Conservation (phyloP, 2,888 invertebrate genomes). For the Opisthograptis luteolata region DNA sequence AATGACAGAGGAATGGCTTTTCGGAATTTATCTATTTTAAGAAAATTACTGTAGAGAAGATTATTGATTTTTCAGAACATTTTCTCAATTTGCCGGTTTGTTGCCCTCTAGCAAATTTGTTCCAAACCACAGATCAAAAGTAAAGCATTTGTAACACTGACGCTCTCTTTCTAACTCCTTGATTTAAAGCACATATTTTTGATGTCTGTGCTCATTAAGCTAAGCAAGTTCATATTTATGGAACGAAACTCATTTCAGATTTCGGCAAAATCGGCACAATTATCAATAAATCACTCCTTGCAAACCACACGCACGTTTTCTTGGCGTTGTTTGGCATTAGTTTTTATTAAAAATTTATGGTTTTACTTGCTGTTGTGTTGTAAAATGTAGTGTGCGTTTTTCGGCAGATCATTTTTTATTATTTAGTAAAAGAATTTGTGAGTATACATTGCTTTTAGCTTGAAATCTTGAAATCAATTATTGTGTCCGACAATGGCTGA, state of each 20-base stretch:
- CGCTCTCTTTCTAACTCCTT: neutral
- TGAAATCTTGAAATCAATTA: constrained; percentile 23
- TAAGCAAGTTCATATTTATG: neutral
- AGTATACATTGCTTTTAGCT: constrained; percentile 52
- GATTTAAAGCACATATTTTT: neutral
- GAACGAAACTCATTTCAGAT: constrained; percentile 1
- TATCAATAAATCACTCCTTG: neutral
- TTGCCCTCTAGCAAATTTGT: neutral
- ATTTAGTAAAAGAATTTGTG: constrained; percentile 60
- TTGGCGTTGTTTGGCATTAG: constrained; percentile 80
- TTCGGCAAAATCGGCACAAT: too few relatives aligned
- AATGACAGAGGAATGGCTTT: too few relatives aligned
- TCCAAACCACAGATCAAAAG: neutral
- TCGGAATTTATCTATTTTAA: too few relatives aligned
- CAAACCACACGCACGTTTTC: constrained; percentile 70
- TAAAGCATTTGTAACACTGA: neutral
- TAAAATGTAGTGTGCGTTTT: constrained; percentile 71
- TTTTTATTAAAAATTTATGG: constrained; percentile 65
- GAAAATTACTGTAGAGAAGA: too few relatives aligned
- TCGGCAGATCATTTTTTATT: constrained; percentile 58
- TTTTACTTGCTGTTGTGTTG: constrained; percentile 65
- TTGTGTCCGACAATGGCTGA: constrained; percentile 52
- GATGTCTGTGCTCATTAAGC: neutral
- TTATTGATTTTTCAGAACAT: too few relatives aligned
- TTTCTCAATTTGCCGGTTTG: too few relatives aligned